Base-by-base conservation (phyloP, 2,113 vertebrate species). In the Scophthalmus maximus region DNA sequence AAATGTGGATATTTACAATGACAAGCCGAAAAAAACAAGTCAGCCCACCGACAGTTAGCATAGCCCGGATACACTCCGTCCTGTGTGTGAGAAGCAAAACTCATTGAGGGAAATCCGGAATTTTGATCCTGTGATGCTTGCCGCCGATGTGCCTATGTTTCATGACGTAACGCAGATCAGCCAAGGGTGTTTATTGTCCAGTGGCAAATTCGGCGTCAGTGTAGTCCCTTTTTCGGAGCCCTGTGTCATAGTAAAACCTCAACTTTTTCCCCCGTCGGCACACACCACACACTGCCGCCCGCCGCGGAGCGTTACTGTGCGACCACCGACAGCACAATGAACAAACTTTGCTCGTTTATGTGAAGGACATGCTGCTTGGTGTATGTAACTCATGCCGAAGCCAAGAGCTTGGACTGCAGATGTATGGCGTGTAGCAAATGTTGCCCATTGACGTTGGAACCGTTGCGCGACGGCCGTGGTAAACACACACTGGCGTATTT, bases 251-350 rank as follows among this genome's bases (percentile, higher is more conserved):
- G n/a, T 18, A 20, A 55, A 84, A 68, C 20, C 7, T 46, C 0
- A 85, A 85, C 82, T 88, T 84, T 77, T 51, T 53, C 23, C 6
- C 2, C 11, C 47, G 3, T 30, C 14, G 50, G 49, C 38, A 29
- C 56, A 76, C 49, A 26, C 67, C n/a, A 32, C 52, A 67, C 67
- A 29, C 62, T 29, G 11, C 62, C 46, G 46, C 76, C 67, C 62
- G 62, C 70, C 36, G 63, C 46, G 64, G 36, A 42, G 23, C 62
- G 38, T 73, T 67, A 63, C 22, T 3, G 17, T 53, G 46, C 8
- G 22, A 57, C 34, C 18, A 44, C 2, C 4, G 18, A 9, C 0
- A 40, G 68, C 75, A 69, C 49, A 26, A n/a, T 25, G 18, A 17
- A 9, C 20, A 40, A 70, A 83, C 60, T 15, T 18, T 9, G 7